Evolutionary conservation across 2,888 invertebrate species (phyloP).

Genomic region (Nemapogon koenigi): DNA sequence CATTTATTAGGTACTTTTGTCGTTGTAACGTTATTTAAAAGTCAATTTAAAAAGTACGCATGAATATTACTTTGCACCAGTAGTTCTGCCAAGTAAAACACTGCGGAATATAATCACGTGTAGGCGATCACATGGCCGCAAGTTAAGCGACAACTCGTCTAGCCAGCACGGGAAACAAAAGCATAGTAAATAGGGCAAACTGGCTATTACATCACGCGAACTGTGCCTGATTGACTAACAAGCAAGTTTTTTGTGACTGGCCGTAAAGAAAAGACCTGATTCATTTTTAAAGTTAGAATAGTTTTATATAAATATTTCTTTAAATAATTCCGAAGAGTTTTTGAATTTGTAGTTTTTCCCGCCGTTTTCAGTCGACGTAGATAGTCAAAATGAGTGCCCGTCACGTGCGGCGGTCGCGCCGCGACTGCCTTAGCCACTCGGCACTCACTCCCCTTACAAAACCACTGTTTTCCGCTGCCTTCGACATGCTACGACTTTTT

Average conservation of each 20-base stretch:
- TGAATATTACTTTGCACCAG: no score
- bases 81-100: no score
- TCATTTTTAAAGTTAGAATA: no score
- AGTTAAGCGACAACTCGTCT: no score
- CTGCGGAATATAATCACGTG: no score
- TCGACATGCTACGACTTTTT: no score
- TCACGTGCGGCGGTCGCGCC: conserved; percentile 11
- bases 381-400: conserved; percentile 3
- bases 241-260: conserved; percentile 9
- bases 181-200: conserved; percentile 38
- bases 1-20: no score
- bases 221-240: conserved; percentile 15
- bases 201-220: conserved; percentile 36
- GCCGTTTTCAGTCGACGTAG: conserved; percentile 4
- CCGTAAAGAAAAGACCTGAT: neutral
- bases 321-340: conserved; percentile 1
- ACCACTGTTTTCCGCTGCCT: no score
- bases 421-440: conserved; percentile 7
- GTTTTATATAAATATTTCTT: conserved; percentile 26
- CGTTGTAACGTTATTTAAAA: no score
- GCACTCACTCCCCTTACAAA: no score
- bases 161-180: conserved; percentile 40
- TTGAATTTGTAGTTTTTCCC: conserved; percentile 4
- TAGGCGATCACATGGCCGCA: no score
- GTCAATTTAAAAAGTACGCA: no score